Evolutionary conservation across 2,888 invertebrate genomes (phyloP).

Genomic region (Eupithecia abbreviata): DNA sequence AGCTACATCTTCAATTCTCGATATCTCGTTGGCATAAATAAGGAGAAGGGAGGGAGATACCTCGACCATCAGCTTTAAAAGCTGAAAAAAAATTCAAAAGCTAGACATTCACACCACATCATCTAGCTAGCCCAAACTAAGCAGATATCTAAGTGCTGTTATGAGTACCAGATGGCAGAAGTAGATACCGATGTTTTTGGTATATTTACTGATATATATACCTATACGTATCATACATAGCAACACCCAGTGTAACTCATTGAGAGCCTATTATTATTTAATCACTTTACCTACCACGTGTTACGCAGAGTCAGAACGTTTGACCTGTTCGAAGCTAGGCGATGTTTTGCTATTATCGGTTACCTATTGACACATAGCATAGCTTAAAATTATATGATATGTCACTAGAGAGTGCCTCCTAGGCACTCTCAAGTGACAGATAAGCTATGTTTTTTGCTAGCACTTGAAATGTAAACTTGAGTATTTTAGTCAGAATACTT

Average conservation of each 20-base stretch:
- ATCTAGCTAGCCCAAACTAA: not conserved
- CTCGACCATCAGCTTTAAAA: too few species aligned
- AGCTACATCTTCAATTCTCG: too few species aligned
- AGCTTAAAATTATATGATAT: not conserved
- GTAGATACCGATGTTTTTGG: too few species aligned
- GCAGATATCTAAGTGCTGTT: not conserved
- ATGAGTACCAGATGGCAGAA: not conserved
- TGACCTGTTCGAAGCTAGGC: not conserved
- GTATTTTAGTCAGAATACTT: not conserved
- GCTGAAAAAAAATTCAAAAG: not conserved
- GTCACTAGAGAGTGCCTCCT: too few species aligned
- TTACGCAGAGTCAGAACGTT: not conserved
- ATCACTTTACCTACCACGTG: not conserved
- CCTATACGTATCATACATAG: not conserved
- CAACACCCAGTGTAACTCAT: not conserved
- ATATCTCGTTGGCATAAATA: too few species aligned
- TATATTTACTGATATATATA: not conserved
- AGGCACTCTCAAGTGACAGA: not conserved
- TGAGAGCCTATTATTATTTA: not conserved
- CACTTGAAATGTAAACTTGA: constrained; percentile 2
- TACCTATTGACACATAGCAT: not conserved
- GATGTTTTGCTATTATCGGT: not conserved
- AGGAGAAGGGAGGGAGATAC: too few species aligned
- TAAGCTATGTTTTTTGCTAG: not conserved
- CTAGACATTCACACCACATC: not conserved